phyloP scores from a whole-genome alignment of 2,888 invertebrate species.

The Sericinus montela region DNA sequence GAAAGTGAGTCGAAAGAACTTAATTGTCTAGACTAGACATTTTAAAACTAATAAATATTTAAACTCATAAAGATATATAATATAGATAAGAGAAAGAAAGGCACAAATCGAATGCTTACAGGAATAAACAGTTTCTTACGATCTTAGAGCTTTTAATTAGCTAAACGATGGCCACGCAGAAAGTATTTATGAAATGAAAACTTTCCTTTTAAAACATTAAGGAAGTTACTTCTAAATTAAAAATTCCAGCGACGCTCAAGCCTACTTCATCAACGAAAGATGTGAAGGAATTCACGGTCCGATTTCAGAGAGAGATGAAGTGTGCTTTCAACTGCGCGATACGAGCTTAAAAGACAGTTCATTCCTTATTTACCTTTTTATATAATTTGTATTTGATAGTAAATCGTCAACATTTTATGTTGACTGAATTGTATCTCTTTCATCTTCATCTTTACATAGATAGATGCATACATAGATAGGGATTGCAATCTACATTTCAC shows the following conservation, averaged over 20 bases:
- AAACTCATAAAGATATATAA: too few relatives aligned
- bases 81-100: too few relatives aligned
- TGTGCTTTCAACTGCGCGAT: background rate
- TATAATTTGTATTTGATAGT: too few relatives aligned
- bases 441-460: too few relatives aligned
- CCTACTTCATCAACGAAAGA: background rate
- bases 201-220: background rate
- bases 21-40: too few relatives aligned
- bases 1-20: too few relatives aligned
- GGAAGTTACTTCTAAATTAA: constrained; percentile 6
- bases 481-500: too few relatives aligned
- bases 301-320: background rate
- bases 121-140: background rate
- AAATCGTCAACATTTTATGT: too few relatives aligned
- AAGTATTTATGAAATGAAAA: background rate
- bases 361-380: background rate
- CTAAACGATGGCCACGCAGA: background rate
- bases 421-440: too few relatives aligned
- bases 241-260: background rate
- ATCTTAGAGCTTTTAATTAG: background rate
- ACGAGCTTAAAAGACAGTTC: background rate
- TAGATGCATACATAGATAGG: too few relatives aligned
- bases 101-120: too few relatives aligned
- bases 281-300: background rate
- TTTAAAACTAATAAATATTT: too few relatives aligned